Evolutionary conservation across 2,888 invertebrate species (phyloP), one percentile per base, ranked within the genome.

Genomic region (Microctonus aethiopoides): DNA sequence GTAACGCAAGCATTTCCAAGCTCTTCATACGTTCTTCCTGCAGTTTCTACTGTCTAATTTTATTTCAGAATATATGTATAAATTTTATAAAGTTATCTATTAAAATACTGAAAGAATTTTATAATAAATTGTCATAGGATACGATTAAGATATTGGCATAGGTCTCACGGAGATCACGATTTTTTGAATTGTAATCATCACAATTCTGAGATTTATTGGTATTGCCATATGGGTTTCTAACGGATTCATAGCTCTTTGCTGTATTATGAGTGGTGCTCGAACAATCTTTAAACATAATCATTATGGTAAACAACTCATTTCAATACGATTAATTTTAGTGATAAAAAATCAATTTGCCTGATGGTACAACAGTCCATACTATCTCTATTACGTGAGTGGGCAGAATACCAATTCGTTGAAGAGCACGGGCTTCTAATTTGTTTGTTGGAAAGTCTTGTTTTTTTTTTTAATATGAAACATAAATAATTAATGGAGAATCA

Each of bases 301-400:
- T 54, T 39, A 39, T 60, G 46, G 46, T 67, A n/a, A 66, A 66
- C 46, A 22, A 24, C 39, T 67, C 56, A 51, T 60, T 46, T 32
- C 32, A 29, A 57, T n/a, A 16, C 26, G 32, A 57, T 57, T 13
- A 51, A 67, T 67, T 59, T 46, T 26, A 29, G 51, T 46, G 20
- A 41, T 61, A 36, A 46, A 22, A 24, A 36, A 29, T 62, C 39
- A 52, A 61, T 46, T 70, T 70, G 73, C 73, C 71, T 41, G 46
- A 46, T 46, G 20, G 52, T 6, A 67, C 60, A 22, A 54, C 56
- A 0, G 75, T 63, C 6, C 84, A 80, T 59, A 87, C 83, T n/a
- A 89, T 79, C 72, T 89, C 87, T 24, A 90, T 78, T n/a, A 88
- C 88, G 70, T 89, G 89, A 1, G 89, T 88, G 1, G 90, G 89